Evolutionary conservation across 1,140 invertebrate species (phyloP), one percentile per base, ranked within the genome.

Genomic region (Medauroidea extradentata): DNA sequence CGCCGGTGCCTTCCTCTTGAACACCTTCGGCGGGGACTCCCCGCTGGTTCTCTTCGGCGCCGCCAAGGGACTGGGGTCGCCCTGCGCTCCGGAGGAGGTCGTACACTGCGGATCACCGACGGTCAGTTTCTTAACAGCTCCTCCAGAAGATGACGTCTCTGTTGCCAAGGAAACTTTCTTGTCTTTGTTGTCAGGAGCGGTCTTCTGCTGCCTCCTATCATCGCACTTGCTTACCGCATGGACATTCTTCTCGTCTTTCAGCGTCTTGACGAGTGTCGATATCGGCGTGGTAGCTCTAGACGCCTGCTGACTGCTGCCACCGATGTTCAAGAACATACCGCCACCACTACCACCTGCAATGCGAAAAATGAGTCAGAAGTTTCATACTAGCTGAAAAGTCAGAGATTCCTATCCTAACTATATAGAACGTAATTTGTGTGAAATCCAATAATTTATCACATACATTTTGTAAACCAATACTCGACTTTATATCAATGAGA

Each of bases 1-100:
- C 11, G 64, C 63, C 8, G 73, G 70, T 5, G 75, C 64, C 61
- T 78, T 79, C 42, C 74, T 69, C 63, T 79, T 79, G 53, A 78
- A 73, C 3, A 78, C 75, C 53, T 76, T 76, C 0, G 78, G 76
- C n/a, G 75, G 75, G 18, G 61, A 60, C 19, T 62, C 62, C 23
- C 53, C 53, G 14, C 29, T 27, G 14, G 43, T 13, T 19, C 42
- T 53, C 1, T 48, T 58, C 29, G 24, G 34, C 14, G 52, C 44
- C 13, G 51, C 50, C 29, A 63, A 21, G n/a, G 57, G 61, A 50
- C 57, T 63, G 13, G 61, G 57, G 23, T 53, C 60, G 23, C 18
- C 27, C 14, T 18, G 1, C 14, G 54, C 4, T 19, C 38, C 14
- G 13, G 21, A 13, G 48, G 16, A 21, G 21, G 21, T 25, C n/a